Evolutionary conservation across 2,888 invertebrate species (phyloP), one percentile per base, ranked within the genome.

Genomic region (Pristionchus arcanus): DNA sequence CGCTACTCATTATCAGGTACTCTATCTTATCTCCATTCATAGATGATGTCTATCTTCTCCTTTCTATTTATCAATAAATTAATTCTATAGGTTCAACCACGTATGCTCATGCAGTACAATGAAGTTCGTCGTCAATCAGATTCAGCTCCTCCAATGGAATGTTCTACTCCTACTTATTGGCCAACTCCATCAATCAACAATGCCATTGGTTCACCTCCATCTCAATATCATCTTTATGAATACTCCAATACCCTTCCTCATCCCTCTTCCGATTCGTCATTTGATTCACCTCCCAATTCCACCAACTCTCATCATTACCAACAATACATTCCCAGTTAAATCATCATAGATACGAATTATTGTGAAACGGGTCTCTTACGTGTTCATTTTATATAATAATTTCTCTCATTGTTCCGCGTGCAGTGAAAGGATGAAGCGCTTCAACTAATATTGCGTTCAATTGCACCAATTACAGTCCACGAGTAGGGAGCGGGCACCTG

Each of bases 1-100:
- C 87, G 87, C 87, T 37, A 53, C 87, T 66, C 87, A 68, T 37
- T 87, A 87, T 87, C 87, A 87, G 55, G 87, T 87, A 68, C 3
- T 13, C 13, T 83, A 21, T 37, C 34, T 59, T 25, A 42, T 42
- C 42, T 31, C 13, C 31, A 16, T 16, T 42, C 37, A 16, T 37
- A 31, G 74, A n/a, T 31, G 21, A 21, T 42, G 25, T n/a, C 19
- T 25, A 85, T 85, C 59, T 2, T n/a, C 63, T n/a, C n/a, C n/a
- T 63, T 63, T 63, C 63, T 25, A 25, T 63, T 37, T n/a, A 11
- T 53, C 4, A 19, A 53, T 37, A 15, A 31, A 42, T 77, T 77
- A 53, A n/a, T 31, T 42, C 15, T 84, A 0, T 59, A 85, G 84
- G 84, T 85, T 16, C 84, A 85, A 34, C 84, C 84, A 13, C 84